Percentiles rank a stretch among this genome's conserved stretches.
These are phyloP conservation scores for Alaudala cheleensis DNA, from an alignment of 2,113 vertebrate species.

Conservation along the genomic window DNA sequence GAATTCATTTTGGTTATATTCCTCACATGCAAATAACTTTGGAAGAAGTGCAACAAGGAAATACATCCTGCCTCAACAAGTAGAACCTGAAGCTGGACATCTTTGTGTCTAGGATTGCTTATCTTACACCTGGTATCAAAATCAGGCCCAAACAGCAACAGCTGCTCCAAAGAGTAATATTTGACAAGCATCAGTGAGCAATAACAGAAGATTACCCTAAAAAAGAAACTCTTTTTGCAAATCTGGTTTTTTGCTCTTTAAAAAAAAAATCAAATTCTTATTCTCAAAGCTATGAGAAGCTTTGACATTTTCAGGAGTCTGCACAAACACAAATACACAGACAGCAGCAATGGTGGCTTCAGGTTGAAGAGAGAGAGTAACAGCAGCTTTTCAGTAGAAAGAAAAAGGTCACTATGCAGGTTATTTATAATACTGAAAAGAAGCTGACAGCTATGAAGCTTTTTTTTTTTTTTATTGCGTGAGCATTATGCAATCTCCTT, in stretches of 20 bases:
- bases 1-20: neutral
- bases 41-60: neutral
- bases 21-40: neutral
- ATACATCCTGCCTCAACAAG: neutral
- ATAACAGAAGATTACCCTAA: neutral
- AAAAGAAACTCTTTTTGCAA: neutral
- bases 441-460: conserved; percentile 43
- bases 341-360: neutral
- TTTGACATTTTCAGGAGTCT: conserved; percentile 34
- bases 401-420: conserved; percentile 45
- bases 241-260: neutral
- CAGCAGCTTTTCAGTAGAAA: neutral
- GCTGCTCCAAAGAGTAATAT: neutral
- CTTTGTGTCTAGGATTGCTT: neutral
- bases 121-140: neutral
- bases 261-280: neutral
- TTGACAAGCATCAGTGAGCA: neutral
- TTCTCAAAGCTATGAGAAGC: neutral
- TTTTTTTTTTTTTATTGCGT: conserved; percentile 37
- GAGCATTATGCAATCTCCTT: conserved; percentile 70
- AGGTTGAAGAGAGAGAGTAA: neutral
- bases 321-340: neutral
- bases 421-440: conserved; percentile 54
- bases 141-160: neutral
- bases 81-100: neutral